Evolutionary conservation across 2,888 invertebrate genomes (phyloP).

Genomic region (Aleiodes testaceus): DNA sequence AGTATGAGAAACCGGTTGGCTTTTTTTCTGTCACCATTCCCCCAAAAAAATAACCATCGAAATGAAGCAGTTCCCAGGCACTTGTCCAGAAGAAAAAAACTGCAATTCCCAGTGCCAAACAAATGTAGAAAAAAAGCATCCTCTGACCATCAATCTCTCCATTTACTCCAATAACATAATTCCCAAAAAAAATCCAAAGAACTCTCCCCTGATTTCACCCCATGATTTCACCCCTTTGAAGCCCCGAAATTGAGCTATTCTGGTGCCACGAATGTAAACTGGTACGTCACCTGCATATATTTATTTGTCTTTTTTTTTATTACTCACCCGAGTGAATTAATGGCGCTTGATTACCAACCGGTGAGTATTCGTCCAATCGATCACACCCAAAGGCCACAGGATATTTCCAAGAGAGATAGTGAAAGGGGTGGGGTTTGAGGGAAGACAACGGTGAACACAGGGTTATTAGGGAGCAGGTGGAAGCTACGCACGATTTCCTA

Average conservation of each 20-base stretch:
- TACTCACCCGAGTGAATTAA: slow-evolving; percentile 26
- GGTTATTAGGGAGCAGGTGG: slow-evolving; percentile 57
- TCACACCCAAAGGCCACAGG: slow-evolving; percentile 17
- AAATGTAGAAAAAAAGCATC: no score
- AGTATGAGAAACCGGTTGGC: no score
- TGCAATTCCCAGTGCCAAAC: no score
- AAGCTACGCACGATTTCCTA: slow-evolving; percentile 53
- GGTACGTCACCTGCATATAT: slow-evolving; percentile 28
- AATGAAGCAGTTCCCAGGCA: no score
- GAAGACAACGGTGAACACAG: slow-evolving; percentile 44
- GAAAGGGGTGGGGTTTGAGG: slow-evolving; percentile 46
- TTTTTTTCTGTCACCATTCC: no score
- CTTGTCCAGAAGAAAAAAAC: no score
- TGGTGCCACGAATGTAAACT: slow-evolving; percentile 11
- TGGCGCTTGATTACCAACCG: slow-evolving; percentile 30
- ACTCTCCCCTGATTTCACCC: no score
- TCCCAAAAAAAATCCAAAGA: not conserved
- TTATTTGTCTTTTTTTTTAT: slow-evolving; percentile 9
- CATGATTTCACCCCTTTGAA: slow-evolving; percentile 13
- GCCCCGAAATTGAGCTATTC: slow-evolving; percentile 24
- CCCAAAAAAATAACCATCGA: no score
- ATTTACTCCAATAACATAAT: no score
- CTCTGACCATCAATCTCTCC: no score
- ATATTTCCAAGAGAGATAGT: slow-evolving; percentile 27
- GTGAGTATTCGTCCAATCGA: slow-evolving; percentile 18